A percentile compares a stretch with the other conserved stretches of the same genome.
Conservation (phyloP, 2,888 invertebrate species). For the Rambutsinella grinnellia region DNA sequence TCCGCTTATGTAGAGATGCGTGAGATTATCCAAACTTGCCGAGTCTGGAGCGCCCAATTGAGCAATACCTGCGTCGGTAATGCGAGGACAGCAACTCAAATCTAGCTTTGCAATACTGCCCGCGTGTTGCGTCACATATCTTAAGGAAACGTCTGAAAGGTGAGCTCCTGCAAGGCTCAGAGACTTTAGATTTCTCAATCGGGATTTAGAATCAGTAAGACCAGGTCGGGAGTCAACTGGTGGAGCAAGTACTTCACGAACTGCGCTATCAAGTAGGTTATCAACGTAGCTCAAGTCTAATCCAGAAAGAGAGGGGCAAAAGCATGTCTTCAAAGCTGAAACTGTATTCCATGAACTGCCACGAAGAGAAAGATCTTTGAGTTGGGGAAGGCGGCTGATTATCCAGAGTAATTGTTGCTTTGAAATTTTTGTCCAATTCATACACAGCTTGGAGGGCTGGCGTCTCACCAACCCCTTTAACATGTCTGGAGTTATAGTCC, state of each 20-base stretch:
- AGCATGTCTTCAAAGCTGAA: conserved; percentile 83
- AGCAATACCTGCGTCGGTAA: conserved; percentile 92
- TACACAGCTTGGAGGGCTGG: conserved; percentile 85
- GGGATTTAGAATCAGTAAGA: conserved; percentile 79
- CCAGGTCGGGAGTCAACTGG: conserved; percentile 88
- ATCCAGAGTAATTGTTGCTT: conserved; percentile 93
- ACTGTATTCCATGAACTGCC: conserved; percentile 81
- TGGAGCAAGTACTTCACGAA: conserved; percentile 87
- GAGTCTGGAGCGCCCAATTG: conserved; percentile 84
- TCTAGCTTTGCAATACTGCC: conserved; percentile 83
- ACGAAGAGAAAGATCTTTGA: conserved; percentile 84
- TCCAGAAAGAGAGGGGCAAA: conserved; percentile 82
- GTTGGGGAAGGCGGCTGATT: conserved; percentile 85
- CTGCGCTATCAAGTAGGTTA: conserved; percentile 85
- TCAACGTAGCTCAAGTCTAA: conserved; percentile 90
- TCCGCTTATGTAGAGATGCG: conserved; percentile 83
- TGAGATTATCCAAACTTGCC: conserved; percentile 75
- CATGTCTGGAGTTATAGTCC: conserved; percentile 79
- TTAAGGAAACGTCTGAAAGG: conserved; percentile 88
- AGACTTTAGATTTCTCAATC: conserved; percentile 81
- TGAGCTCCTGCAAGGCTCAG: conserved; percentile 89
- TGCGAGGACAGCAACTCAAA: conserved; percentile 86
- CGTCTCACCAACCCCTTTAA: conserved; percentile 87
- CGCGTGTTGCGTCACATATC: conserved; percentile 81
- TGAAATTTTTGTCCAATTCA: conserved; percentile 91